Evolutionary conservation across 2,888 invertebrate species (phyloP), one percentile per base, ranked within the genome.

Genomic region (Dicycla oo): DNA sequence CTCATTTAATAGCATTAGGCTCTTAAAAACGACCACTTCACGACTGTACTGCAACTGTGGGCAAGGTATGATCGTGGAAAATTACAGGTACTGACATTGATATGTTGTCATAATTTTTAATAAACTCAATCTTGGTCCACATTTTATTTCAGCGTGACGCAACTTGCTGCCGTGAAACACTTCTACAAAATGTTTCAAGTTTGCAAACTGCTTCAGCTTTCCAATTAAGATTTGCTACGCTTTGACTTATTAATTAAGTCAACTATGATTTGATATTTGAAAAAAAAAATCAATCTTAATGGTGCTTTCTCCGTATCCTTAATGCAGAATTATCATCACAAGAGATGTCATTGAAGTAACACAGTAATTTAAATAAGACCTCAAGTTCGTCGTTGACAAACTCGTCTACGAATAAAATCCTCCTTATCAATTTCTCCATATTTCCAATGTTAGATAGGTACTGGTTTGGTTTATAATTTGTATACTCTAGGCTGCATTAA

Each of bases 171-270:
- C n/a, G n/a, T n/a, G n/a, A n/a, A n/a, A n/a, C n/a, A n/a, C n/a
- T n/a, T 53, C 23, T 58, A n/a, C 51, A 63, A 72, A 34, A 43
- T 51, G 15, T 26, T 57, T 53, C 3, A 53, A 54, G 43, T 70
- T 60, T 13, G 38, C 23, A 20, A 58, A 54, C 38, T 53, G 40
- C 30, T 66, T 20, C 54, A 67, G 58, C n/a, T 45, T 45, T 26
- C 58, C 34, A 70, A 78, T 62, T 72, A 66, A 26, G 26, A n/a
- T 70, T 77, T 65, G 6, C 45, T 62, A 6, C 47, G 23, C 61
- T 57, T 49, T 49, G 23, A n/a, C 6, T 60, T 38, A 72, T 43
- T 77, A 57, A 71, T 53, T 54, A 63, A 11, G 47, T 13, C 6
- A 66, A 66, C 30, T 56, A 51, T 62, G 40, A 26, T 61, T 51